Base-by-base conservation (phyloP, 2,888 invertebrate species). In the Colostygia pectinataria region DNA sequence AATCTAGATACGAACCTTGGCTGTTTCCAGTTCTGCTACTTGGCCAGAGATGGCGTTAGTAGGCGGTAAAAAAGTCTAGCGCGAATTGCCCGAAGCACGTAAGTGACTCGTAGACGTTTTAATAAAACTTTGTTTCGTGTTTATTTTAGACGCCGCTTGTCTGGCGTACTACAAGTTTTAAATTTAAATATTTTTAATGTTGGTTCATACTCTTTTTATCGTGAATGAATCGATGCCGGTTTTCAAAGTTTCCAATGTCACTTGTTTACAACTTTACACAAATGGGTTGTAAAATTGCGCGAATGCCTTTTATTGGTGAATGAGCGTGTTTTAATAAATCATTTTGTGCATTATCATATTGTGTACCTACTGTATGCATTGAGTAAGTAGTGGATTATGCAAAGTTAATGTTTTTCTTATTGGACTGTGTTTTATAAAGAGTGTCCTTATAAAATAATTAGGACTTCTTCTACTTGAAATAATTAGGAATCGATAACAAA, bases 71-170 rank as follows among this genome's bases (percentile, higher is more conserved):
- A 7, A 6, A 31, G 14, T 15, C 6, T 5, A 5, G 20, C 14
- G 28, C 14, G 28, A 4, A 42, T 71, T 52, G 68, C 75, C 74
- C 74, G 47, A 45, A 44, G 63, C 76, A 76, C 80, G 80, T 77
- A 70, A 67, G 50, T 27, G 29, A 33, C 18, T 63, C 62, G 71
- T 72, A 77, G 74, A 77, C 65, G 65, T 72, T 79, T 72, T 78
- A 78, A 75, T 80, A 74, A 75, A 78, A 80, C 67, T 82, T 80
- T 78, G 77, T 78, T 71, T 71, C 62, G 67, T 77, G 76, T 82
- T 80, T 78, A 79, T 78, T 77, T 78, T 71, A 72, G 72, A 61
- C 57, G 65, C 54, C 66, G 71, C 66, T 70, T 66, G 76, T 74
- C 74, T 74, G 72, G 64, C 61, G 66, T 66, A 68, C 66, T 68